Conservation (phyloP, 2,888 invertebrate species). For the Sthenelais limicola region DNA sequence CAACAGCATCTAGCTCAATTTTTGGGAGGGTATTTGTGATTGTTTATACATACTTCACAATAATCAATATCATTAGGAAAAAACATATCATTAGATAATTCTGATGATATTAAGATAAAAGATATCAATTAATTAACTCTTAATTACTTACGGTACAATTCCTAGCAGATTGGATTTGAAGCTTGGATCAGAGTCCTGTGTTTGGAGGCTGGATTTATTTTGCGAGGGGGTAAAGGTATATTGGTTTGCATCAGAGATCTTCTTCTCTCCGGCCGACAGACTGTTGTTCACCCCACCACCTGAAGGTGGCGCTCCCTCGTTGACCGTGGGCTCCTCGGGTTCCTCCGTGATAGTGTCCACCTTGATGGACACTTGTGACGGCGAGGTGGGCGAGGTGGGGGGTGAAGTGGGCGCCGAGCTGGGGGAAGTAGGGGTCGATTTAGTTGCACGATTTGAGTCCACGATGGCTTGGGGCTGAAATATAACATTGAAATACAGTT, state of each 20-base stretch:
- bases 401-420: conserved; percentile 19
- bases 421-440: conserved; percentile 20
- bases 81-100: too few species aligned
- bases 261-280: conserved; percentile 67
- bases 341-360: conserved; percentile 41
- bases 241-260: conserved; percentile 59
- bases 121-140: background rate
- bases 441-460: conserved; percentile 83
- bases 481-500: too few species aligned
- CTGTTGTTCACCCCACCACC: background rate
- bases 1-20: too few species aligned
- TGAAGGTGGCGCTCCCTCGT: background rate
- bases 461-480: conserved; percentile 92
- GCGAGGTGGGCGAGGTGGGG: conserved; percentile 21
- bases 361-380: conserved; percentile 5
- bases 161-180: conserved; percentile 68
- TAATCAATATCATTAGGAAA: too few species aligned
- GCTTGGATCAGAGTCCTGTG: conserved; percentile 12
- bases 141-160: conserved; percentile 72
- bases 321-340: conserved; percentile 1
- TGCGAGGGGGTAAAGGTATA: conserved; percentile 71
- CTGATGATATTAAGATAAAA: too few species aligned
- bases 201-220: background rate
- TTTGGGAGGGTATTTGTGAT: too few species aligned
- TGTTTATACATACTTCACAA: too few species aligned